Evolutionary conservation across 2,113 vertebrate species (phyloP), one percentile per base, ranked within the genome.

Genomic region (Eudyptes chrysolophus): DNA sequence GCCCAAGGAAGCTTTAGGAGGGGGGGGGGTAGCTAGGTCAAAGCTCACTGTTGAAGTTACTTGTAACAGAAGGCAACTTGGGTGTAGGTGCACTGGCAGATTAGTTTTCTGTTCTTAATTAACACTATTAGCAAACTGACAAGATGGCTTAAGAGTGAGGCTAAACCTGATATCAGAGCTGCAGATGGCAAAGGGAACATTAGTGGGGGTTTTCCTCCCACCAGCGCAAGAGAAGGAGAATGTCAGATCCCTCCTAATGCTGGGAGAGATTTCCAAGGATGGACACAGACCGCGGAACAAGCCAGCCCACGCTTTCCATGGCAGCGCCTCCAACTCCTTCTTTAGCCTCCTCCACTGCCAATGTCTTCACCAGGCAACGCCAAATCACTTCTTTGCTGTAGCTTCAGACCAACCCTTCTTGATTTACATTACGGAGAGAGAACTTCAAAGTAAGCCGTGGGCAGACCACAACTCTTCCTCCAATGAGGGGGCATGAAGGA

Each of bases 311-410:
- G 2, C 54, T 75, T 66, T 6, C 49, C 49, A 21, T 1, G 2
- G 38, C 81, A 48, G 25, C 9, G 14, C 13, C 49, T 65, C 42
- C 17, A 44, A 3, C 68, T 51, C 40, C 48, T 66, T 11, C 75
- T 44, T 76, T 4, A 48, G 40, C 54, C 32, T 81, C 11, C 55
- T 29, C 14, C 42, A 6, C 49, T 22, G n/a, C 40, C 24, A 20
- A 12, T 12, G 18, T 17, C 60, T 24, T 65, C 55, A 55, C 18
- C 55, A 87, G 78, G 10, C 72, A 81, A 57, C 1, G 10, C 40
- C 81, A 70, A 24, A 42, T 14, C 0, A 0, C 46, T 44, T 9
- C 64, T 70, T 44, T 22, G 13, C 72, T 38, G 17, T 79, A 46
- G 38, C 46, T 57, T 74, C 69, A 51, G 42, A 55, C 7, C 6